Evolutionary conservation across 1,140 invertebrate species (phyloP).

Genomic region (Mamestra configurata): DNA sequence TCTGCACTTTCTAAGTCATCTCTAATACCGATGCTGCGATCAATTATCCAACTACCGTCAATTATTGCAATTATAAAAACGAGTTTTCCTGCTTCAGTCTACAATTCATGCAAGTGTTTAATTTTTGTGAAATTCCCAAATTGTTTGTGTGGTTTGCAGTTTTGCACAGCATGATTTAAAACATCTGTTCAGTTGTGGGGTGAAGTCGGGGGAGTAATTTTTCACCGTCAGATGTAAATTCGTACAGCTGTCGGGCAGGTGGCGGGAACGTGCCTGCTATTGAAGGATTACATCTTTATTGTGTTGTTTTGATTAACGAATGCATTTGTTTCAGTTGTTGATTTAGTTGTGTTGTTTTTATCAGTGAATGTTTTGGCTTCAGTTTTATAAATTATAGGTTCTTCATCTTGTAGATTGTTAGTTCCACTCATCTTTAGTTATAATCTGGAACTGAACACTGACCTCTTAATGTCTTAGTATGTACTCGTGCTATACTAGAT

Average conservation of each 20-base stretch:
- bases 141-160: slow-evolving; percentile 3
- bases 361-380: background rate
- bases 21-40: slow-evolving; percentile 22
- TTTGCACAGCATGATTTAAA: slow-evolving; percentile 33
- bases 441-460: too few relatives aligned
- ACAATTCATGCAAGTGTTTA: slow-evolving; percentile 23
- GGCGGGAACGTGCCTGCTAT: slow-evolving; percentile 74
- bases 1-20: slow-evolving; percentile 46
- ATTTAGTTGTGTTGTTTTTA: background rate
- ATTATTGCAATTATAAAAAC: slow-evolving; percentile 51
- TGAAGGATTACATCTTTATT: slow-evolving; percentile 71
- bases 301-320: slow-evolving; percentile 51
- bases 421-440: background rate
- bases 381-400: background rate
- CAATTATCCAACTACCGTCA: slow-evolving; percentile 42
- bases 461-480: too few relatives aligned
- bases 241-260: slow-evolving; percentile 81
- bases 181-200: slow-evolving; percentile 69
- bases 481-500: too few relatives aligned
- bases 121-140: slow-evolving; percentile 49
- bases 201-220: slow-evolving; percentile 69
- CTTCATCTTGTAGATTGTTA: background rate
- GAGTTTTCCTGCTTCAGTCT: slow-evolving; percentile 16
- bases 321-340: slow-evolving; percentile 33
- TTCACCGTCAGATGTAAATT: slow-evolving; percentile 78